Percentiles rank a stretch among this genome's conserved stretches.
Conservation (phyloP, 2,888 invertebrate genomes). For the Tetramorium bicarinatum region DNA sequence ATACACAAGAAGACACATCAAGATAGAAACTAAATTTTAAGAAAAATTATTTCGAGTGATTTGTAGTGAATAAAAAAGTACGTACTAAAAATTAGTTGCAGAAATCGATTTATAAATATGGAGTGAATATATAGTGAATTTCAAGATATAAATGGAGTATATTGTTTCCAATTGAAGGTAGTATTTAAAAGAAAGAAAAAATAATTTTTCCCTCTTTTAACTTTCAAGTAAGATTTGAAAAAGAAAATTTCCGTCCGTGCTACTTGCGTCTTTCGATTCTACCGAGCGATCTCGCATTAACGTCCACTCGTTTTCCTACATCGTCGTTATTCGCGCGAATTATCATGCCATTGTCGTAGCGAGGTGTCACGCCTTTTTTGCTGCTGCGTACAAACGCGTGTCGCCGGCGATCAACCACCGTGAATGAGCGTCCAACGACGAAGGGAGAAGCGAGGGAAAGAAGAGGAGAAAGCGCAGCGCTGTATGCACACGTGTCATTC, state of each 20-base stretch:
- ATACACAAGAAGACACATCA: neutral
- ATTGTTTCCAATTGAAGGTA: neutral
- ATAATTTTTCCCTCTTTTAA: neutral
- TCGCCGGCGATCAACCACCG: constrained; percentile 49
- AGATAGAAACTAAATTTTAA: neutral
- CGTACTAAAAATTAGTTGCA: neutral
- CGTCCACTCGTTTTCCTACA: constrained; percentile 5
- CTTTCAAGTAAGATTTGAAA: neutral
- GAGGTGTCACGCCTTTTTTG: constrained; percentile 49
- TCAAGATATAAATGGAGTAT: neutral
- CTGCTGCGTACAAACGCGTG: constrained; percentile 28
- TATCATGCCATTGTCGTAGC: constrained; percentile 54
- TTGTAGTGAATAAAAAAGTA: neutral
- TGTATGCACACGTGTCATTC: constrained; percentile 72
- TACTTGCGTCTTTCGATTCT: neutral
- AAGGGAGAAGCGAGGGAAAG: neutral
- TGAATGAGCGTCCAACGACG: constrained; percentile 42
- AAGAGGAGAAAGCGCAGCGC: constrained; percentile 54
- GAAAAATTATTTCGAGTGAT: neutral
- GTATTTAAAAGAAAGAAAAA: neutral
- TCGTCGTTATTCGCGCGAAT: constrained; percentile 49
- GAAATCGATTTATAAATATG: neutral
- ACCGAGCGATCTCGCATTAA: neutral
- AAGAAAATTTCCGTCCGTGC: neutral
- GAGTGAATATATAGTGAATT: neutral